Base-by-base conservation (phyloP, 1,140 invertebrate species). In the Aphelenchoides besseyi region DNA sequence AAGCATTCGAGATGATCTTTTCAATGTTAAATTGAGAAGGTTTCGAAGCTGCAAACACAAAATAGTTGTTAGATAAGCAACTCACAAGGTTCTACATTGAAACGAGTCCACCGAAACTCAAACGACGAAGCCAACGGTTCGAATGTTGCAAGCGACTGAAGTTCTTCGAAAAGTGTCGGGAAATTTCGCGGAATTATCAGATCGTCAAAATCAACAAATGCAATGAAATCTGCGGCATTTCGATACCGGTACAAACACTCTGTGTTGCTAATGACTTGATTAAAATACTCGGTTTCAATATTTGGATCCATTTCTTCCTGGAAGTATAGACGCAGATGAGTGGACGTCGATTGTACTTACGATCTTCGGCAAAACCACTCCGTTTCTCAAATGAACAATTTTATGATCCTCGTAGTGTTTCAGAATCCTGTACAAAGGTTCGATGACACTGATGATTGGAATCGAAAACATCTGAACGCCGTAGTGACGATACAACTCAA, bases 201-300 rank as follows among this genome's bases (percentile, higher is more conserved):
- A 33, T 66, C 63, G 36, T 66, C 63, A 8, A 66, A 12, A 53
- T 66, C 63, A 3, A 33, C 63, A 35, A 32, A 32, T n/a, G 30
- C 12, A 32, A 66, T 53, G 32, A 66, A 66, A n/a, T 66, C 63
- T 2, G 63, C 63, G 1, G 63, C 16, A 23, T 66, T 33, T 16
- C 63, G 30, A 32, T 66, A 66, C 1, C 36, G 28, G 32, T 66
- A 66, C 1, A 66, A 32, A 37, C 63, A 66, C 30, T 66, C 63
- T 1, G 63, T 66, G 2, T 66, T 12, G 3, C 26, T 35, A 29
- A 29, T 33, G 9, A 66, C 23, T 37, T 36, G 30, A 32, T 66
- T 29, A 23, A 66, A 37, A 16, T 12, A 66, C 18, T 66, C 63
- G 2, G 63, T 66, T 66, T 66, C 12, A 29, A 32, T 29, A 8